These are phyloP conservation scores for Isaurus tuberculatus DNA, from an alignment of 92 coral and sea anemone genomes.

Conservation along the genomic window DNA sequence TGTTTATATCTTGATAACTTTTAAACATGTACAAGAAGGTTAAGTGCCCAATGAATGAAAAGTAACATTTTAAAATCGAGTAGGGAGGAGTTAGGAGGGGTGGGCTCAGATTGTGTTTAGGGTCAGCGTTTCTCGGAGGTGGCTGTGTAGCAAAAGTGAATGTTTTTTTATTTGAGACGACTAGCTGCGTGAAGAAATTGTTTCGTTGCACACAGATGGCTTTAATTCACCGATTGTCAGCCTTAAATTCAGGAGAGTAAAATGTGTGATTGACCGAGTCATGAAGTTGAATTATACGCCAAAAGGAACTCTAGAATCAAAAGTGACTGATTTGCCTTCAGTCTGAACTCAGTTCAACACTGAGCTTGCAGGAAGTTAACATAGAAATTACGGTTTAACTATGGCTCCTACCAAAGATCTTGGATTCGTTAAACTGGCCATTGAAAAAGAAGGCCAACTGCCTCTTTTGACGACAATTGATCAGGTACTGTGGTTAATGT, in stretches of 20 bases:
- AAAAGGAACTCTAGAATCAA: neutral
- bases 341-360: neutral
- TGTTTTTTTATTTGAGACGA: neutral
- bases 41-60: neutral
- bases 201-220: conserved; percentile 15
- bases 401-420: conserved; percentile 53
- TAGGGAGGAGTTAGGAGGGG: conserved; percentile 28
- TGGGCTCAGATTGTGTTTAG: conserved; percentile 36
- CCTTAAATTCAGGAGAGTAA: neutral
- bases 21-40: neutral
- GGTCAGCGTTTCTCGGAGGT: conserved; percentile 40
- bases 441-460: conserved; percentile 85
- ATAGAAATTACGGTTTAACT: conserved; percentile 3
- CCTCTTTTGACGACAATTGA: conserved; percentile 79
- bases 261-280: neutral
- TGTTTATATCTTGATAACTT: neutral
- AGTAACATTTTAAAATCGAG: neutral
- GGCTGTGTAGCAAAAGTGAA: conserved; percentile 5
- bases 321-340: conserved; percentile 12
- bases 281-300: conserved; percentile 22
- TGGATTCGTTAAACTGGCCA: conserved; percentile 76
- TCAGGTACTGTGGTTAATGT: conserved; percentile 60
- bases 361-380: conserved; percentile 35
- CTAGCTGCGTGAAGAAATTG: neutral
- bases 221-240: neutral